Percentiles rank a stretch among this genome's conserved stretches.
Evolutionary conservation across 1,140 invertebrate genomes (phyloP).

Genomic region (Littorina saxatilis): DNA sequence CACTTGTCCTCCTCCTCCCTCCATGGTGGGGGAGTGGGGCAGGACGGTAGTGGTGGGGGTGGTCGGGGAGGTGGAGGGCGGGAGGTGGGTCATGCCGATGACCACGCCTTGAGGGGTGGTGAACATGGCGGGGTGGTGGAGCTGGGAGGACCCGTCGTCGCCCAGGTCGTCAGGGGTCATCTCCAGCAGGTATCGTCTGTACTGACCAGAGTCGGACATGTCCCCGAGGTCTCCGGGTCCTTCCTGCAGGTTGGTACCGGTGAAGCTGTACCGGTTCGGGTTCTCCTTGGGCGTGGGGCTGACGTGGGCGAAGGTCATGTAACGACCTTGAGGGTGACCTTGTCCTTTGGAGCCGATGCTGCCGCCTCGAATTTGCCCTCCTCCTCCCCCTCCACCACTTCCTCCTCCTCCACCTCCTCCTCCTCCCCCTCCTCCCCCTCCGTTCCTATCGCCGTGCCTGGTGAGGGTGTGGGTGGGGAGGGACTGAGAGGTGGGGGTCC

Average conservation of each 20-base stretch:
- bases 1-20: slow-evolving; percentile 25
- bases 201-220: slow-evolving; percentile 54
- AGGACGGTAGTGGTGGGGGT: background rate
- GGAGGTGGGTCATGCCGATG: slow-evolving; percentile 44
- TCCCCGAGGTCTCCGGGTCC: slow-evolving; percentile 45
- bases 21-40: slow-evolving; percentile 31
- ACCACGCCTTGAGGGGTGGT: slow-evolving; percentile 32
- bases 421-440: slow-evolving; percentile 38
- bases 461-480: slow-evolving; percentile 45
- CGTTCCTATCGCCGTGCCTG: slow-evolving; percentile 38
- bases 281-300: slow-evolving; percentile 47
- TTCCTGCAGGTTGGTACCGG: slow-evolving; percentile 47
- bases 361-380: background rate
- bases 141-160: slow-evolving; percentile 46
- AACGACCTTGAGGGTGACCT: slow-evolving; percentile 33
- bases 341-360: background rate
- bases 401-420: slow-evolving; percentile 34
- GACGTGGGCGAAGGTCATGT: slow-evolving; percentile 46
- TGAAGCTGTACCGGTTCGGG: slow-evolving; percentile 56
- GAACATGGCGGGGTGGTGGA: slow-evolving; percentile 43
- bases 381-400: background rate
- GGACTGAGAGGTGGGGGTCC: slow-evolving; percentile 51
- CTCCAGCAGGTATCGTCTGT: slow-evolving; percentile 56
- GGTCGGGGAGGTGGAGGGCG: slow-evolving; percentile 21
- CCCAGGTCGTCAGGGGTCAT: slow-evolving; percentile 48